Conservation (phyloP, 1,140 invertebrate genomes). For the Drosophila mojavensis region DNA sequence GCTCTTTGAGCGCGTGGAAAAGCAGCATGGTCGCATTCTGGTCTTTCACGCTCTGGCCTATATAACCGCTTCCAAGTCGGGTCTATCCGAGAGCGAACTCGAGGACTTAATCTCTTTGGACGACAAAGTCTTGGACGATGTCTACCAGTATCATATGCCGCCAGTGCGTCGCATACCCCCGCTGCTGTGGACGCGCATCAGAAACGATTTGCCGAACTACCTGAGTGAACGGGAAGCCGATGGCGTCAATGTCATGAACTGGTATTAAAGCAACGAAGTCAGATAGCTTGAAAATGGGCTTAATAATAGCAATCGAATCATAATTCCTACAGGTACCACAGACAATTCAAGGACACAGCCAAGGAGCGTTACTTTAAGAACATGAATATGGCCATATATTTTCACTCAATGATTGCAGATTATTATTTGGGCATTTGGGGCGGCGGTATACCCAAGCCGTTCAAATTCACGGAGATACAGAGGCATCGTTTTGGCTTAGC, state of each 20-base stretch:
- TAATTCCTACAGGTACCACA: conserved; percentile 96
- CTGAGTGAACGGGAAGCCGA: conserved; percentile 98
- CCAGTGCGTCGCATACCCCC: conserved; percentile 97
- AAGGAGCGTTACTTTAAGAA: conserved; percentile 98
- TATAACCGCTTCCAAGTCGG: conserved; percentile 96
- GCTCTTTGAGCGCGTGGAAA: conserved; percentile 97
- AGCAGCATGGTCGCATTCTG: conserved; percentile 95
- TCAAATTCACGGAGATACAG: conserved; percentile 98
- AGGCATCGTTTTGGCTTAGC: conserved; percentile 90
- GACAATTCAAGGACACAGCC: conserved; percentile 97
- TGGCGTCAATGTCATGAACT: conserved; percentile 98
- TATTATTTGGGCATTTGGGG: conserved; percentile 99
- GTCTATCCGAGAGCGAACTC: conserved; percentile 95
- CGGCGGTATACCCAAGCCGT: conserved; percentile 96
- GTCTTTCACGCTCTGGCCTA: conserved; percentile 97
- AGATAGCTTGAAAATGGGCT: too few relatives aligned
- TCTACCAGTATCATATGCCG: conserved; percentile 99
- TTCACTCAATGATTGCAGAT: conserved; percentile 98
- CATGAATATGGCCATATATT: conserved; percentile 97
- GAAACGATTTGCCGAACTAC: conserved; percentile 98
- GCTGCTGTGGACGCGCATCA: conserved; percentile 96
- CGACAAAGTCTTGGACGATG: conserved; percentile 97
- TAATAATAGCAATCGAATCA: background rate
- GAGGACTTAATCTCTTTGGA: conserved; percentile 97
- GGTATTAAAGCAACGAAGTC: conserved; percentile 87